Conservation (phyloP, 2,113 vertebrate genomes). For the Chloropsis cyanopogon region DNA sequence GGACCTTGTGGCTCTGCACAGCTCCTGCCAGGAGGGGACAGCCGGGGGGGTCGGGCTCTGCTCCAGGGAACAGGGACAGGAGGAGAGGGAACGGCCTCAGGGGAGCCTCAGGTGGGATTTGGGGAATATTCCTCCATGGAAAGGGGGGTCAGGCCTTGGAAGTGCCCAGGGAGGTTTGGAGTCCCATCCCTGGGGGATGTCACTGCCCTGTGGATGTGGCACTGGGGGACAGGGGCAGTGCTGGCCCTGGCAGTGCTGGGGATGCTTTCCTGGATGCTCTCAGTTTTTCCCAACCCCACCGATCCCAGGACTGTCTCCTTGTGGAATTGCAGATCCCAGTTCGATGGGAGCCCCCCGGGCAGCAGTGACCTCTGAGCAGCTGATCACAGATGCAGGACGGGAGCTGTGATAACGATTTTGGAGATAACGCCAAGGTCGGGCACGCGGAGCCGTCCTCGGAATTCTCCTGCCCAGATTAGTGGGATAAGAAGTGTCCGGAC, state of each 20-base stretch:
- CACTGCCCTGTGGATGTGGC: neutral
- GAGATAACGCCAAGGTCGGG: neutral
- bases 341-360: too few relatives aligned
- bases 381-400: too few relatives aligned
- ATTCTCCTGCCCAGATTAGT: slow-evolving; percentile 18
- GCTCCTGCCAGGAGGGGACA: neutral
- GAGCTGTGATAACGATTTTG: neutral
- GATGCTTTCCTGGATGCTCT: fast-evolving
- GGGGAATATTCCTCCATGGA: neutral
- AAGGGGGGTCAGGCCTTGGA: neutral
- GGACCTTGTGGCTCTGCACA: neutral
- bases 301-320: fast-evolving
- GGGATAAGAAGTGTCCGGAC: neutral
- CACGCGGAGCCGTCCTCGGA: fast-evolving
- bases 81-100: neutral
- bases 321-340: neutral
- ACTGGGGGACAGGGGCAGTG: neutral
- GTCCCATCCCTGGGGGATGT: neutral
- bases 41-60: neutral
- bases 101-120: neutral
- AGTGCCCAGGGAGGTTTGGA: neutral
- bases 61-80: neutral
- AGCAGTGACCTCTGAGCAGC: neutral
- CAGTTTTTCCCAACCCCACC: neutral
- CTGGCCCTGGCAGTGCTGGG: neutral